These are phyloP conservation scores for Nyctibius grandis DNA, from an alignment of 2,797 vertebrate genomes.

Conservation along the genomic window DNA sequence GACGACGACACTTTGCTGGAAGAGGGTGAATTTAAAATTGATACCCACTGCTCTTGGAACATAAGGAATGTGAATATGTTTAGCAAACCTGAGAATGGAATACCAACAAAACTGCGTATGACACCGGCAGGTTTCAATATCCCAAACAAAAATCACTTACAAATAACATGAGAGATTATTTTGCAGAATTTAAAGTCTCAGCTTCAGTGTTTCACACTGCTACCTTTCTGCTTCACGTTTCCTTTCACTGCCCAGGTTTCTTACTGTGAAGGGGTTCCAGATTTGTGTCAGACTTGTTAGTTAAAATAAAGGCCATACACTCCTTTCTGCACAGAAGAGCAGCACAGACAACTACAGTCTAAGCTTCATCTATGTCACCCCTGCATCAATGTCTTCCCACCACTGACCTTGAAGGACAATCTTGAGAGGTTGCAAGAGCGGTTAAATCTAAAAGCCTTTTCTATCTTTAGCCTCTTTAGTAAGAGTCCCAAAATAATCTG, in stretches of 20 bases:
- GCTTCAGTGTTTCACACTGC: not conserved
- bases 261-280: not conserved
- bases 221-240: not conserved
- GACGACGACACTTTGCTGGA: conserved; percentile 34
- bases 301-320: not conserved
- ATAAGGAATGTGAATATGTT: accelerated
- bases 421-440: not conserved
- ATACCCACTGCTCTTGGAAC: not conserved
- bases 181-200: not conserved
- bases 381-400: not conserved
- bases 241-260: not conserved
- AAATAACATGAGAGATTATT: not conserved
- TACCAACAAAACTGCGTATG: not conserved
- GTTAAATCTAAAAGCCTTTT: not conserved
- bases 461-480: conserved; percentile 53
- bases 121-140: not conserved
- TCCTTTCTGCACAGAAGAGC: not conserved
- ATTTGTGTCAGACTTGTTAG: not conserved
- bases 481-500: conserved; percentile 49
- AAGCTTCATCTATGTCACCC: not conserved
- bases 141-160: not conserved
- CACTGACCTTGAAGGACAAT: not conserved
- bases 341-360: not conserved
- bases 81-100: not conserved
- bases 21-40: not conserved